Conservation (phyloP, 2,797 vertebrate genomes). For the Pteronotus mesoamericanus region DNA sequence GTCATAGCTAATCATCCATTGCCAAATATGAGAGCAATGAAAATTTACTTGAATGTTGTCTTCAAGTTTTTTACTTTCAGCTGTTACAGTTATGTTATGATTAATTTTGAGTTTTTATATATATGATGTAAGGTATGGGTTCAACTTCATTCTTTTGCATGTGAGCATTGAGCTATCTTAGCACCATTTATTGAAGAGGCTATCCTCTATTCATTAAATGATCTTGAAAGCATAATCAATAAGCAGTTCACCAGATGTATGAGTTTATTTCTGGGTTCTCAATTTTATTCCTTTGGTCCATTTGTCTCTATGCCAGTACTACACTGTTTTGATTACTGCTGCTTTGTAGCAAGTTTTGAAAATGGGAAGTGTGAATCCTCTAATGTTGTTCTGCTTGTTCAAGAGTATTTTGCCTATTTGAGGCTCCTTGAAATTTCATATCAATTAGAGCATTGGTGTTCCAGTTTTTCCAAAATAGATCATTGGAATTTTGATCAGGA, state of each 20-base stretch:
- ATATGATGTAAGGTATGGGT: background rate
- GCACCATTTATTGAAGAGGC: background rate
- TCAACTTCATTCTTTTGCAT: background rate
- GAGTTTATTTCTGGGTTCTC: background rate
- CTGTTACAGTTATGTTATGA: background rate
- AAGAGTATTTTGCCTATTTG: background rate
- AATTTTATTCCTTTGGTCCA: background rate
- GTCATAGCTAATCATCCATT: background rate
- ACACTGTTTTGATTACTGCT: background rate
- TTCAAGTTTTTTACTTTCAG: background rate
- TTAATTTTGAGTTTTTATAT: background rate
- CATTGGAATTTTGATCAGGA: background rate
- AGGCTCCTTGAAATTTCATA: background rate
- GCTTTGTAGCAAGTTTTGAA: background rate
- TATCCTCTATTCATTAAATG: background rate
- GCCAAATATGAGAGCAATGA: background rate
- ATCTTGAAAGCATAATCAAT: background rate
- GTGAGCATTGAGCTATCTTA: background rate
- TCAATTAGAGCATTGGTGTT: background rate
- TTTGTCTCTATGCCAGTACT: background rate
- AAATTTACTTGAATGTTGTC: background rate
- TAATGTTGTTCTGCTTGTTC: background rate
- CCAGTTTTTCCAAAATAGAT: background rate
- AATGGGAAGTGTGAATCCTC: background rate
- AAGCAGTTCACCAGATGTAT: background rate